Base-by-base conservation (phyloP, 2,113 vertebrate genomes). In the Hemichromis elongatus region DNA sequence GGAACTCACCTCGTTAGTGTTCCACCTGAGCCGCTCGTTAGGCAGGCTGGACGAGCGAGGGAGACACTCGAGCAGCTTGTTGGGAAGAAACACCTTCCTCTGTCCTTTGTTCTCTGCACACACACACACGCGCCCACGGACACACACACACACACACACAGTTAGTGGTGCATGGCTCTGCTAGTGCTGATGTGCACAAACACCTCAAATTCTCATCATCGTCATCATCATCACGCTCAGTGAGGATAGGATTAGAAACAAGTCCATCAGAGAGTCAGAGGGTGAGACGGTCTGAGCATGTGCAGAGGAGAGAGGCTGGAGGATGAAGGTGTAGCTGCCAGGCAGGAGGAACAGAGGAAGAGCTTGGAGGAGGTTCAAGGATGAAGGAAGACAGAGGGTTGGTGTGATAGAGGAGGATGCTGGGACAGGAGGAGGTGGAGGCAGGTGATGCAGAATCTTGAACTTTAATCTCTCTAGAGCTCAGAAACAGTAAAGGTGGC, bases 21-120 rank as follows among this genome's bases (percentile, higher is more conserved):
- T 98, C 98, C 98, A 98, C 42, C 97, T 95, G 14, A 97, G 97
- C 19, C 97, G 94, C 93, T 98, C 97, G 73, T 94, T 97, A 30
- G 97, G 97, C 83, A 98, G 82, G 24, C 94, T 86, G 0, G 96
- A 87, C 9, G 96, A 96, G 50, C 94, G 96, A 61, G 97, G 97
- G 59, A 98, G 96, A 93, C 97, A 97, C 82, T 98, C 97, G 92
- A 98, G 88, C 90, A 98, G 95, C 89, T 98, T 97, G 96, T 97
- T 97, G 21, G 97, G 97, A 19, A 98, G 90, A 86, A 98, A 98
- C 85, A 98, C 96, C 91, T 97, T 98, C 94, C 97, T 95, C 91
- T 97, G 97, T 63, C 91, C 95, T 92, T 94, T 96, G 81, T 95
- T 97, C 81, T 97, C 97, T 93, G 18, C 5, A 0, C 19, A 5